Percentiles rank a stretch among this genome's conserved stretches.
Conservation (phyloP, 2,888 invertebrate species). For the Callyntrura sp. region DNA sequence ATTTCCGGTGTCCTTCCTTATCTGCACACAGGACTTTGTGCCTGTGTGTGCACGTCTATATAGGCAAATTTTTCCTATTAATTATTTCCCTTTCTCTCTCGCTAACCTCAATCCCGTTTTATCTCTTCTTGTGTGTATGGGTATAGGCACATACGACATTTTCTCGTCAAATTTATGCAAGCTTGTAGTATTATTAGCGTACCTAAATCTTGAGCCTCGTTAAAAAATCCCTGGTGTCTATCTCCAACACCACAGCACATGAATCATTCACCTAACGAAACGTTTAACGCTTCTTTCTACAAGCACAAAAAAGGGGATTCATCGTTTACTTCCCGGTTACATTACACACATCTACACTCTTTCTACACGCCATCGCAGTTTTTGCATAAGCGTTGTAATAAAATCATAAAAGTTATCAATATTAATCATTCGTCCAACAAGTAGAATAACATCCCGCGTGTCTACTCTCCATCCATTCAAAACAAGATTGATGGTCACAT, state of each 20-base stretch:
- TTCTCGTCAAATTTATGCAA: not conserved
- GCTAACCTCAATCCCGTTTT: not conserved
- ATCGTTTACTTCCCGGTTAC: no score
- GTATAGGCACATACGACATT: not conserved
- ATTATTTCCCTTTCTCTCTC: not conserved
- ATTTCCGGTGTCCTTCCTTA: constrained; percentile 47
- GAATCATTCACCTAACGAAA: not conserved
- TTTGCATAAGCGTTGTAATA: not conserved
- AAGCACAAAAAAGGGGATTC: no score
- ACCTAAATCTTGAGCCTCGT: constrained; percentile 3
- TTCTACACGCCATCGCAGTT: not conserved
- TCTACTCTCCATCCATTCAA: constrained; percentile 52
- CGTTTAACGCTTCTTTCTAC: no score
- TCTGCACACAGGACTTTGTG: no score
- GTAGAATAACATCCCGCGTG: constrained; percentile 31
- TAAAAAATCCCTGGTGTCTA: not conserved
- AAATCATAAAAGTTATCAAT: constrained; percentile 29
- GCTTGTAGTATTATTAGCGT: constrained; percentile 17
- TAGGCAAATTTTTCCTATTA: not conserved
- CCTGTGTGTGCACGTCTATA: not conserved
- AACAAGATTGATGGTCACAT: constrained; percentile 59
- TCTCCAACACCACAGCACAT: not conserved
- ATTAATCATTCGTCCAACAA: constrained; percentile 51
- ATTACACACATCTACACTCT: no score
- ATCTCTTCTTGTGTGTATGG: no score